Conservation (phyloP, 53 echinoderm and acorn worm species). For the Henricia sp. region DNA sequence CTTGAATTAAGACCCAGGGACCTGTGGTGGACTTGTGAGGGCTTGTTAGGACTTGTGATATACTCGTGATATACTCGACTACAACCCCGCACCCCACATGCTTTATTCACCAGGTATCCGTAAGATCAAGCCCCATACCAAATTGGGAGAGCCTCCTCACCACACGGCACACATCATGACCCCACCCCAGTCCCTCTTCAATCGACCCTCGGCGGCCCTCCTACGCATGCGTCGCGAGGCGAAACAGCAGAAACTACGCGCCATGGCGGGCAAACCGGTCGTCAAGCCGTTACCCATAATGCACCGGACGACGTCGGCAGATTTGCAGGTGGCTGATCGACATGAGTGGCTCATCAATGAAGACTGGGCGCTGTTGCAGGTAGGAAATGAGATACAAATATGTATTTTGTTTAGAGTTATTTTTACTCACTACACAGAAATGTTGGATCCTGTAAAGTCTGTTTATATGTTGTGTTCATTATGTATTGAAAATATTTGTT, state of each 20-base stretch:
- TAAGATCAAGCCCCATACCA: slow-evolving; percentile 85
- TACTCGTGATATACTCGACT: too few species aligned
- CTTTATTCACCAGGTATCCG: slow-evolving; percentile 50
- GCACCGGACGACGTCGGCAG: slow-evolving; percentile 63
- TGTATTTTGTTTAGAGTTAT: too few species aligned
- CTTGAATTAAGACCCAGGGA: too few species aligned
- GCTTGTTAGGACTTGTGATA: too few species aligned
- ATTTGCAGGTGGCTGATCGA: slow-evolving; percentile 72
- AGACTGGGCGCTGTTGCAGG: slow-evolving; percentile 99
- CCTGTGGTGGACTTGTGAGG: too few species aligned
- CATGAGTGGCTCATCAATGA: slow-evolving; percentile 98
- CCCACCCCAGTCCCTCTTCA: slow-evolving; percentile 97
- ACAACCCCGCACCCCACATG: too few species aligned
- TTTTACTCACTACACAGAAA: too few species aligned
- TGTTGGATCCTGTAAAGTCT: too few species aligned
- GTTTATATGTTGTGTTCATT: too few species aligned
- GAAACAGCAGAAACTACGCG: slow-evolving; percentile 97
- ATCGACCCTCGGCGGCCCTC: slow-evolving; percentile 92
- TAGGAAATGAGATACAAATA: too few species aligned
- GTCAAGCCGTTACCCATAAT: slow-evolving; percentile 86
- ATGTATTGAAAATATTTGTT: too few species aligned
- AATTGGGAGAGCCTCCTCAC: slow-evolving; percentile 69
- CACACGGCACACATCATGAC: slow-evolving; percentile 75
- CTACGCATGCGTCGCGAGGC: slow-evolving; percentile 91
- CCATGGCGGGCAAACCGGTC: slow-evolving; percentile 87